Evolutionary conservation across 2,113 vertebrate species (phyloP).

Genomic region (Phalacrocorax pelagicus): DNA sequence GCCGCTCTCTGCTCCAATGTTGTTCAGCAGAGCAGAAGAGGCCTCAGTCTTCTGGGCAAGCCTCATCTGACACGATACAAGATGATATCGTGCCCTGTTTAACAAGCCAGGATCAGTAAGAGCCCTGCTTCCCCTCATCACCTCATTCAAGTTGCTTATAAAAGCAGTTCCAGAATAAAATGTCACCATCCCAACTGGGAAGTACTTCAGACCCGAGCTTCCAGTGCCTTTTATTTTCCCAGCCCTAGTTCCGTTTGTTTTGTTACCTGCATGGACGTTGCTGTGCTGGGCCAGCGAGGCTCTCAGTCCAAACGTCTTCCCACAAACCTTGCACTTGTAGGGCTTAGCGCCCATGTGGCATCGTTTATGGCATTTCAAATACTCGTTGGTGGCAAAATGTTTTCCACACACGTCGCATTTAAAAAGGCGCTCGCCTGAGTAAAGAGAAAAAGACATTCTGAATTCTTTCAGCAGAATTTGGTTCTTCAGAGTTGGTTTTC

Average conservation of each 20-base stretch:
- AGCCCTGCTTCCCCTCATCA: background rate
- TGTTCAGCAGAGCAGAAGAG: background rate
- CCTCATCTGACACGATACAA: fast-evolving
- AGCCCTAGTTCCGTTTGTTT: background rate
- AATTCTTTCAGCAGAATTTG: background rate
- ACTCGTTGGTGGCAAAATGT: slow-evolving; percentile 70
- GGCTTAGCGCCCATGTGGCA: slow-evolving; percentile 72
- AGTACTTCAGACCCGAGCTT: background rate
- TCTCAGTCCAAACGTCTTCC: slow-evolving; percentile 65
- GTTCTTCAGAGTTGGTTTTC: background rate
- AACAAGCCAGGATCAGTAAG: fast-evolving
- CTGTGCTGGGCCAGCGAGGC: slow-evolving; percentile 71
- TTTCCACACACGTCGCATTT: slow-evolving; percentile 67
- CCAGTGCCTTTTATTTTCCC: background rate
- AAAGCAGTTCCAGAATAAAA: background rate
- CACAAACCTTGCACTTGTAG: slow-evolving; percentile 59
- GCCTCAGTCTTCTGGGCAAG: background rate
- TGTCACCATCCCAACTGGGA: fast-evolving
- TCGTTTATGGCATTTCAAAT: slow-evolving; percentile 69
- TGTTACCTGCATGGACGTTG: slow-evolving; percentile 67
- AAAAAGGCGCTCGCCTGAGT: slow-evolving; percentile 69
- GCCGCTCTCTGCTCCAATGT: fast-evolving
- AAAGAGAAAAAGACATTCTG: background rate
- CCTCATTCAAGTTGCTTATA: background rate
- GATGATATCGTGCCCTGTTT: fast-evolving